Base-by-base conservation (phyloP, 2,797 vertebrate species). In the Mionectes olivaceus region DNA sequence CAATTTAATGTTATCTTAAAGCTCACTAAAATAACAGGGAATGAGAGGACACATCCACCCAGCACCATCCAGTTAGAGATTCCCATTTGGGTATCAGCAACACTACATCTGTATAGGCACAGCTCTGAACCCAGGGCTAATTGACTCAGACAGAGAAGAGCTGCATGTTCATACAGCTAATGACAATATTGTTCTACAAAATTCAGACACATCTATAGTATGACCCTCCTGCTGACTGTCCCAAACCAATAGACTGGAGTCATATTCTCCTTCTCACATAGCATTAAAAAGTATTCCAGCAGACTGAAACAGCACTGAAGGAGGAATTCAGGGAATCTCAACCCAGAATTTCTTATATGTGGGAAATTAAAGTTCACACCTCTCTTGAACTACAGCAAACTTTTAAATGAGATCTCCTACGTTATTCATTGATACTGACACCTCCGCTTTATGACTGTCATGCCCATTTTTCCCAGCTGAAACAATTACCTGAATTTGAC, bases 1-100 rank as follows among this genome's bases (percentile, higher is more conserved):
- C 35, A 93, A 91, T 71, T 86, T 83, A 89, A 82, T 67, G 79
- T 74, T 67, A 57, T 43, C 86, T 87, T 89, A 87, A 55, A 89
- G 67, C 69, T 67, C 67, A 88, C 70, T 70, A 25, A 89, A 91
- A 63, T 59, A 83, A 63, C 27, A 47, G 24, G 30, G 61, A 90
- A 65, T 39, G 27, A 75, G 53, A 75, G 27, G 39, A 87, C 56
- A 63, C 25, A 50, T 63, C 12, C 50, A 59, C 9, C 24, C 24
- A 60, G 64, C 46, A 76, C 30, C 41, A 59, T 76, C 50, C 59
- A 63, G 59, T 55, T 47, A 80, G 75, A 87, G 43, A 64, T 63
- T 61, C 74, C 50, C 12, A 0, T 56, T 0, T 60, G 63, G 74
- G 17, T 56, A 73, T 57, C 43, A 75, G 75, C 76, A 89, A 41